Percentiles rank a stretch among this genome's conserved stretches.
These are phyloP conservation scores for Xanthia icteritia DNA, from an alignment of 2,888 invertebrate genomes.

Conservation along the genomic window DNA sequence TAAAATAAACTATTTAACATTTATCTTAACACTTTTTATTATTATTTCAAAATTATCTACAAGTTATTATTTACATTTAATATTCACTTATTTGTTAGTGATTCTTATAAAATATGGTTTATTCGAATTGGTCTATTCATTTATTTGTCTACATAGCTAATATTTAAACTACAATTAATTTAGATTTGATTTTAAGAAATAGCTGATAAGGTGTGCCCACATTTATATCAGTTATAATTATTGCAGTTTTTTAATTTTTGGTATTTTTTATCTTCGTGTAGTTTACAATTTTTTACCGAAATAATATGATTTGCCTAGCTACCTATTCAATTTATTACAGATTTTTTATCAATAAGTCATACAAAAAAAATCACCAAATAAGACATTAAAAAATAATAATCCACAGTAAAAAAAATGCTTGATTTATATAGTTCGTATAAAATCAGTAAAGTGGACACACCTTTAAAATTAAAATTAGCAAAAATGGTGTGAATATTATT, in stretches of 20 bases:
- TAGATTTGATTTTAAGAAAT: conserved; percentile 26
- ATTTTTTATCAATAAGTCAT: background rate
- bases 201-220: conserved; percentile 25
- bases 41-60: conserved; percentile 42
- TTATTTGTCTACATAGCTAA: conserved; percentile 56
- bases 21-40: conserved; percentile 32
- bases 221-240: background rate
- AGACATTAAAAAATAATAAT: background rate
- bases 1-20: conserved; percentile 46
- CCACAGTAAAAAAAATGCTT: no score
- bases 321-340: background rate
- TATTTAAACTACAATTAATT: conserved; percentile 45
- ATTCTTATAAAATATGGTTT: conserved; percentile 62
- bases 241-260: background rate
- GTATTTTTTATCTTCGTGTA: background rate
- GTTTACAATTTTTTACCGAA: background rate
- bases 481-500: conserved; percentile 4
- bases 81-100: conserved; percentile 43
- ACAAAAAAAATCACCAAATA: background rate
- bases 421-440: background rate
- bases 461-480: background rate
- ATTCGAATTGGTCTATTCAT: conserved; percentile 69
- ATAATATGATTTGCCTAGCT: background rate
- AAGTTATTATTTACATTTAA: conserved; percentile 55
- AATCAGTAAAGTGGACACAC: conserved; percentile 26